Evolutionary conservation across 1,140 invertebrate genomes (phyloP), one percentile per base, ranked within the genome.

Genomic region (Mylabris phalerata): DNA sequence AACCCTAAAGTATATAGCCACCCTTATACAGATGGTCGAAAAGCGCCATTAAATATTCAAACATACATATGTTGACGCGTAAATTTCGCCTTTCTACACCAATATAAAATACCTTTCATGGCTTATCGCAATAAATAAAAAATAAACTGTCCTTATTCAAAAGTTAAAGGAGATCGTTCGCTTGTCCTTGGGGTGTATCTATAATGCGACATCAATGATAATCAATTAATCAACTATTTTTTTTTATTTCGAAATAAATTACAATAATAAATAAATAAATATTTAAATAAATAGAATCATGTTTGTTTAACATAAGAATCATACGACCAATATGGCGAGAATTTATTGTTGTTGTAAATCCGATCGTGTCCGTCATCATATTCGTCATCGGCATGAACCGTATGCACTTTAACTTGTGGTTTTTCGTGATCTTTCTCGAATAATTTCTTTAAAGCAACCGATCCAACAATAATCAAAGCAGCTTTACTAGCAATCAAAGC

Each of bases 401-500:
- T 73, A 55, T 69, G 67, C 42, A 84, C 83, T 70, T 84, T 83
- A 73, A 84, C 82, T 55, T 80, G 80, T 10, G 81, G 79, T 67
- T 82, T 79, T 9, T 79, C 78, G 48, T 78, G 71, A 44, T 84
- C 82, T 48, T 81, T 80, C 50, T 82, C 80, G 71, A 85, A 84
- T 56, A 85, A 75, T 69, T 85, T 85, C 74, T 85, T 86, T 26
- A 86, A 74, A 25, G 82, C 83, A 58, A 86, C 83, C 40, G 84
- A 83, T 41, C 83, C 81, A 47, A 84, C 81, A 57, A 86, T 84
- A 46, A 84, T 83, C 40, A 86, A 69, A 0, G 84, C 84, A 43
- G 84, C 79, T 67, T 86, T 86, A 71, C 82, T 84, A 58, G 84
- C 82, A 48, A 86, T 79, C 25, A 86, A 71, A 2, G 84, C 82